Evolutionary conservation across 1,140 invertebrate species (phyloP), one percentile per base, ranked within the genome.

Genomic region (Drosophila nikananu): DNA sequence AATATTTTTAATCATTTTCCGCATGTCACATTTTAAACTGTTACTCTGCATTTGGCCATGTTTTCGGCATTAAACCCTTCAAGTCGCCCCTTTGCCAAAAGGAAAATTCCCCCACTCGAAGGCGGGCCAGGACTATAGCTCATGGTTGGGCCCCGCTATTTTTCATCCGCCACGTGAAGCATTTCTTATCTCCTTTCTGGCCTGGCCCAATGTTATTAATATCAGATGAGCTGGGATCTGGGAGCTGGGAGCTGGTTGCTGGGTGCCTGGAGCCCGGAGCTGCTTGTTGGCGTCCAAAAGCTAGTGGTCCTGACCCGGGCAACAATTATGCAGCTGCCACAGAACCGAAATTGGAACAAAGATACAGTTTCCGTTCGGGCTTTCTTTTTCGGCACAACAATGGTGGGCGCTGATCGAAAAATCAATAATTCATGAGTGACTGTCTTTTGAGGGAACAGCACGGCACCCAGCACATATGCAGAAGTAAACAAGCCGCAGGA

Each of bases 401-500:
- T 46, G 64, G 25, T 57, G 54, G 27, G 57, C 57, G 60, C 80
- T 89, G 86, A 87, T 87, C 84, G 86, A 89, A 87, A 87, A 89
- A 87, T 87, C 84, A 89, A 89, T 87, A 87, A 89, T 87, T 87
- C 84, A 87, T 79, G 81, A 68, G 62, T 63, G 60, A 39, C 51
- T 54, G 61, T 52, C 54, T 71, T 71, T 70, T 71, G 19, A 67
- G 67, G 25, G 19, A 64, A 55, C 21, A 12, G 7, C 54, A 55
- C 52, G 23, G 6, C 51, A 51, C 2, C 15, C 48, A 27, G 27
- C 52, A 55, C 73, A 83, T 89, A 81, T 89, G 81, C 83, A 82
- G 81, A 75, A 86, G 76, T 86, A 79, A 89, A 84, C 70, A 90
- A 84, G 86, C 84, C 84, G 67, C 84, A 89, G 81, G 83, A 87